Conservation (phyloP, 2,113 vertebrate species). For the Actinemys pallida region DNA sequence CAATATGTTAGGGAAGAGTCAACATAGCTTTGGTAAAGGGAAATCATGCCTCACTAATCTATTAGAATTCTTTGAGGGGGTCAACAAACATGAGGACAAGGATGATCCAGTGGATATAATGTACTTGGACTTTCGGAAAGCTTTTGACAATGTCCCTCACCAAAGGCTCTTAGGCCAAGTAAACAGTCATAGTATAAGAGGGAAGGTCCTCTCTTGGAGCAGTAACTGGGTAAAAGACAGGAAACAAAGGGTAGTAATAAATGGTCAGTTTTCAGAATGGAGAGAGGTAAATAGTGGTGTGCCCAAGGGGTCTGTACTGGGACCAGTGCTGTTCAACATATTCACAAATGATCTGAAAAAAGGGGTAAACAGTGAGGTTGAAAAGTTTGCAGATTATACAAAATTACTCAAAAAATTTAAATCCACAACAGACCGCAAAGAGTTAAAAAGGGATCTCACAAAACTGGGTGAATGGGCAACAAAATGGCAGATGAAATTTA, state of each 20-base stretch:
- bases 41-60: neutral
- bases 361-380: neutral
- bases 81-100: neutral
- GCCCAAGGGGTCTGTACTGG: neutral
- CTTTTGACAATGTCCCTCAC: neutral
- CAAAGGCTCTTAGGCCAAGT: neutral
- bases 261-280: neutral
- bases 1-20: neutral
- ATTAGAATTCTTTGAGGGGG: neutral
- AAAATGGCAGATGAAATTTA: neutral
- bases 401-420: neutral
- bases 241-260: neutral
- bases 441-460: neutral
- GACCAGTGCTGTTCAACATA: neutral
- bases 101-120: neutral
- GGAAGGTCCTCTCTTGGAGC: neutral
- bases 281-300: neutral
- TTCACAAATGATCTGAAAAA: neutral
- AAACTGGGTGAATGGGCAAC: neutral
- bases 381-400: neutral
- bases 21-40: neutral
- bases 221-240: neutral
- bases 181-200: neutral
- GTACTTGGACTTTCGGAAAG: neutral
- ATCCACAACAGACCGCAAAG: neutral